Percentiles rank a stretch among this genome's conserved stretches.
Evolutionary conservation across 2,888 invertebrate genomes (phyloP).

Genomic region (Himalopsyche anomala): DNA sequence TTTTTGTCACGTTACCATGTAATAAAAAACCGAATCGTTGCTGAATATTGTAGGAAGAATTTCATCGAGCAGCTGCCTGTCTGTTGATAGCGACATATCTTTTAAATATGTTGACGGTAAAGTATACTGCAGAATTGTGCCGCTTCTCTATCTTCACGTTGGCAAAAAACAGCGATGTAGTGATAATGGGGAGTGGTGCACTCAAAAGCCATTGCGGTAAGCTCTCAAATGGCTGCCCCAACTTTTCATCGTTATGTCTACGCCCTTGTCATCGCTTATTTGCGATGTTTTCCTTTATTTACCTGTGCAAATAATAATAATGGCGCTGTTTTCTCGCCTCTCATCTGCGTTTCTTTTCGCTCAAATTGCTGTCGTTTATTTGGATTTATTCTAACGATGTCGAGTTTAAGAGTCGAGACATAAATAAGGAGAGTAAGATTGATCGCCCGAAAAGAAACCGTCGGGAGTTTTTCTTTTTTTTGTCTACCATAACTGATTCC

Average conservation of each 20-base stretch:
- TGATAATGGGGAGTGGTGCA: constrained; percentile 50
- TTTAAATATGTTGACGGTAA: no score
- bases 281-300: constrained; percentile 57
- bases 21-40: no score
- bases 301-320: constrained; percentile 55
- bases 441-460: constrained; percentile 38
- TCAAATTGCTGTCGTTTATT: constrained; percentile 57
- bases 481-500: constrained; percentile 30
- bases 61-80: no score
- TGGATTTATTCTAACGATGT: constrained; percentile 52
- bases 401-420: constrained; percentile 46
- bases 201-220: constrained; percentile 48
- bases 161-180: not conserved
- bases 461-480: constrained; percentile 17
- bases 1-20: no score
- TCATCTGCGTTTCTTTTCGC: constrained; percentile 49
- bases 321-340: constrained; percentile 52
- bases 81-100: no score
- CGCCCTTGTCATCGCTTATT: constrained; percentile 55
- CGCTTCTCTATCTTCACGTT: no score
- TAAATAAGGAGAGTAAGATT: constrained; percentile 51
- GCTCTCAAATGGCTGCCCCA: constrained; percentile 44
- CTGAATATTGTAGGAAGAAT: no score
- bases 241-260: constrained; percentile 55
- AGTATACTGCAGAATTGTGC: no score